A percentile compares a stretch with the other conserved stretches of the same genome.
These are phyloP conservation scores for Antechinus flavipes DNA, from an alignment of 2,113 vertebrate genomes.

Conservation along the genomic window DNA sequence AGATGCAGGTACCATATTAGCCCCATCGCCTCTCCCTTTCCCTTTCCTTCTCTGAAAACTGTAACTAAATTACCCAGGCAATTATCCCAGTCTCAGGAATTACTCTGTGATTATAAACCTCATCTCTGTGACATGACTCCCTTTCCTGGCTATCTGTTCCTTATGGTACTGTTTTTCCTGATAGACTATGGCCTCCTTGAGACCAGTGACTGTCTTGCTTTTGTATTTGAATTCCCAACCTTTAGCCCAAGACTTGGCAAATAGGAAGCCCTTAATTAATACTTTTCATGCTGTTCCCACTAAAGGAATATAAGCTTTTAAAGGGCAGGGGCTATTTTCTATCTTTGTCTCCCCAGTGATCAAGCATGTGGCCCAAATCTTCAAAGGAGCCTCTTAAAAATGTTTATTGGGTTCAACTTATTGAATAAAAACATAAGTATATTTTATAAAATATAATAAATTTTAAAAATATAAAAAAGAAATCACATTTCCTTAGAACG, in stretches of 20 bases:
- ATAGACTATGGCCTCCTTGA: not conserved
- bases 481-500: too few relatives aligned
- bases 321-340: not conserved
- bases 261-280: too few relatives aligned
- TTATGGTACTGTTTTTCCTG: not conserved
- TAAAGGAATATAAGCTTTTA: not conserved
- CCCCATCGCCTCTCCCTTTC: too few relatives aligned
- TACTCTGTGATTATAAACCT: too few relatives aligned
- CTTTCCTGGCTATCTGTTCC: not conserved
- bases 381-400: not conserved
- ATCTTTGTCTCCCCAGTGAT: not conserved
- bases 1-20: too few relatives aligned
- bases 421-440: not conserved
- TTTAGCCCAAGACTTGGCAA: not conserved
- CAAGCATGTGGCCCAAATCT: not conserved
- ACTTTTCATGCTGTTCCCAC: not conserved
- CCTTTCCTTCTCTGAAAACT: too few relatives aligned
- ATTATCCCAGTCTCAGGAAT: not conserved
- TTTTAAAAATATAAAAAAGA: too few relatives aligned
- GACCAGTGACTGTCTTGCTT: not conserved
- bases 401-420: not conserved
- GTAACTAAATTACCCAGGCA: too few relatives aligned
- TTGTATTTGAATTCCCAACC: not conserved
- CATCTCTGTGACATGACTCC: not conserved
- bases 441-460: too few relatives aligned